Percentiles rank a stretch among this genome's conserved stretches.
Conservation (phyloP, 2,113 vertebrate genomes). For the Limanda limanda region DNA sequence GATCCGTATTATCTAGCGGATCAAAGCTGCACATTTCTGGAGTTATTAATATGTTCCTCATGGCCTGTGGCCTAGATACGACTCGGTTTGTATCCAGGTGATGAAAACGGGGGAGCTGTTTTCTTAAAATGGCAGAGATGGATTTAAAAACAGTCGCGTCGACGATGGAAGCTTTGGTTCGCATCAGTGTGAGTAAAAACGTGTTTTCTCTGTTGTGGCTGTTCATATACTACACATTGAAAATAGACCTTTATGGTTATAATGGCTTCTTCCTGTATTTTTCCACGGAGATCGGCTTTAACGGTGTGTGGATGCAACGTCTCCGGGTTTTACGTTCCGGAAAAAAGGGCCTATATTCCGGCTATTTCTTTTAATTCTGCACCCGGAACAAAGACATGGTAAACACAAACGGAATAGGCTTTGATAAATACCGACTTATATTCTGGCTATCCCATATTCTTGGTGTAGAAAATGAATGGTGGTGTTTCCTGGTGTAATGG, state of each 20-base stretch:
- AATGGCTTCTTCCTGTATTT: neutral
- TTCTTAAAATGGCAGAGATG: slow-evolving; percentile 71
- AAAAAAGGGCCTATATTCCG: neutral
- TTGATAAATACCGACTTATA: neutral
- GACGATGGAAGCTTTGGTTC: slow-evolving; percentile 78
- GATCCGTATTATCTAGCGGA: neutral
- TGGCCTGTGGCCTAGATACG: slow-evolving; percentile 26
- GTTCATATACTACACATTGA: neutral
- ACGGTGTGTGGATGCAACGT: neutral
- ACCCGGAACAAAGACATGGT: neutral
- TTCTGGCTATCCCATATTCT: neutral
- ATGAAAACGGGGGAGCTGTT: slow-evolving; percentile 55
- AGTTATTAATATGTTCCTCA: slow-evolving; percentile 21
- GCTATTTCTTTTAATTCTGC: neutral
- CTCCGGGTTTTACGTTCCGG: slow-evolving; percentile 8
- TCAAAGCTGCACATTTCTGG: neutral
- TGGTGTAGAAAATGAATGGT: neutral
- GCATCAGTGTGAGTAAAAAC: slow-evolving; percentile 73
- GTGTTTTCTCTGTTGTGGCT: neutral
- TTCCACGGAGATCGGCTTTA: no score
- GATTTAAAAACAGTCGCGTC: slow-evolving; percentile 70
- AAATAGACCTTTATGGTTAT: neutral
- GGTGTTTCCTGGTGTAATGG: neutral
- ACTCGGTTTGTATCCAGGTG: slow-evolving; percentile 47
- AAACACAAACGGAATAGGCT: neutral